phyloP scores from a whole-genome alignment of 1,140 invertebrate genomes.

The Drosophila prosaltans region DNA sequence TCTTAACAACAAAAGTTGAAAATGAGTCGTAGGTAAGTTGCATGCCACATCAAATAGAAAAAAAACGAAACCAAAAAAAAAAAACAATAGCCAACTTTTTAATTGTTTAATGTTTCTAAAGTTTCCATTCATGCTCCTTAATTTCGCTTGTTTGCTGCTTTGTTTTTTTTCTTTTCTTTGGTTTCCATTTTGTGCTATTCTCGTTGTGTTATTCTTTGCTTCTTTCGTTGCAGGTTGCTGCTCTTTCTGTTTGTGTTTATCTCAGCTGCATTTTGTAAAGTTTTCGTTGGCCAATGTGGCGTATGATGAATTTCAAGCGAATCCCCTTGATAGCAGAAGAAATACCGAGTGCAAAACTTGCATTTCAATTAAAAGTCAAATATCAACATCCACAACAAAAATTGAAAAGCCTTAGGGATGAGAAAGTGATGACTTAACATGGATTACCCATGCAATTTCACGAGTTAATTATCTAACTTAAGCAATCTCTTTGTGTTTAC shows the following conservation, averaged over 20 bases:
- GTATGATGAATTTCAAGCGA: conserved; percentile 65
- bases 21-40: conserved; percentile 22
- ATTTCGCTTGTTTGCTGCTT: conserved; percentile 53
- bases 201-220: not conserved
- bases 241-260: conserved; percentile 34
- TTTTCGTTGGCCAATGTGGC: conserved; percentile 40
- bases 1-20: conserved; percentile 26
- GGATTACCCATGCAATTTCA: conserved; percentile 5
- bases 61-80: conserved; percentile 34
- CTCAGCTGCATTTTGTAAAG: conserved; percentile 25
- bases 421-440: conserved; percentile 2
- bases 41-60: conserved; percentile 11
- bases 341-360: conserved; percentile 21
- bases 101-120: conserved; percentile 73
- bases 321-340: conserved; percentile 27
- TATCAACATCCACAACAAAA: conserved; percentile 18
- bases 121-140: conserved; percentile 56
- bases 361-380: conserved; percentile 54
- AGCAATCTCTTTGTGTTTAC: not conserved
- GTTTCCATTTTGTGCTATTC: conserved; percentile 26
- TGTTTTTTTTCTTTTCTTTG: conserved; percentile 21
- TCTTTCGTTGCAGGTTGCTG: conserved; percentile 19
- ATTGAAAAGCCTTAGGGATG: not conserved
- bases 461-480: conserved; percentile 9
- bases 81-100: conserved; percentile 60